Conservation (phyloP, 2,797 vertebrate species). For the Acanthiza pusilla region DNA sequence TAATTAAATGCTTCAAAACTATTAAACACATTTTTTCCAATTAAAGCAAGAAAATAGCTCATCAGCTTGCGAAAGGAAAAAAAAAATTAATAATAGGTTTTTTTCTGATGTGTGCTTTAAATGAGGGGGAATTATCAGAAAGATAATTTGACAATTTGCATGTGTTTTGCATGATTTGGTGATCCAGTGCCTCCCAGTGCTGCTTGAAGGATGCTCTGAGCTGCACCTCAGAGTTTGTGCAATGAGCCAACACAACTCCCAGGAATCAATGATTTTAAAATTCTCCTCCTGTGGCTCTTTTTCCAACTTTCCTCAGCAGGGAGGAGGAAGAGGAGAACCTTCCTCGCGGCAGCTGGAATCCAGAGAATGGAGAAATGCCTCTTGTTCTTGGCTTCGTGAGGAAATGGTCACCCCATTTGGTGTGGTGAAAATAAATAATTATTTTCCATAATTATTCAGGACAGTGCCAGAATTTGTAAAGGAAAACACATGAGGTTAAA, state of each 20-base stretch:
- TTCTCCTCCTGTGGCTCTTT: neutral
- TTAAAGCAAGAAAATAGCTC: neutral
- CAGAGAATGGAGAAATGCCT: neutral
- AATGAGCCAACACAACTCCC: neutral
- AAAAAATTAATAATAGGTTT: neutral
- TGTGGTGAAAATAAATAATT: no score
- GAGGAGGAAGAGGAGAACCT: neutral
- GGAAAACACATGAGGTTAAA: neutral
- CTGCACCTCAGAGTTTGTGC: accelerated
- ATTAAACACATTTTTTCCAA: neutral
- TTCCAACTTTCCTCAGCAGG: neutral
- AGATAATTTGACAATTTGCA: neutral
- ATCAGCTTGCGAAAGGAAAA: neutral
- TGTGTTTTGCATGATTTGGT: neutral
- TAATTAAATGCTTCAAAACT: neutral
- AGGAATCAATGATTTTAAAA: neutral
- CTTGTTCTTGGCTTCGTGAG: neutral
- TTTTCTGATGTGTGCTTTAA: neutral
- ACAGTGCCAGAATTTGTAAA: neutral
- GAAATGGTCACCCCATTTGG: neutral
- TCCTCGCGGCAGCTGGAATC: neutral
- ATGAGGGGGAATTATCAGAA: neutral
- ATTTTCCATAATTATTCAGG: neutral
- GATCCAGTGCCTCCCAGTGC: neutral
- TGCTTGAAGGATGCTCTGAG: neutral